Conservation (phyloP, 2,888 invertebrate species). For the Clostera curtula region DNA sequence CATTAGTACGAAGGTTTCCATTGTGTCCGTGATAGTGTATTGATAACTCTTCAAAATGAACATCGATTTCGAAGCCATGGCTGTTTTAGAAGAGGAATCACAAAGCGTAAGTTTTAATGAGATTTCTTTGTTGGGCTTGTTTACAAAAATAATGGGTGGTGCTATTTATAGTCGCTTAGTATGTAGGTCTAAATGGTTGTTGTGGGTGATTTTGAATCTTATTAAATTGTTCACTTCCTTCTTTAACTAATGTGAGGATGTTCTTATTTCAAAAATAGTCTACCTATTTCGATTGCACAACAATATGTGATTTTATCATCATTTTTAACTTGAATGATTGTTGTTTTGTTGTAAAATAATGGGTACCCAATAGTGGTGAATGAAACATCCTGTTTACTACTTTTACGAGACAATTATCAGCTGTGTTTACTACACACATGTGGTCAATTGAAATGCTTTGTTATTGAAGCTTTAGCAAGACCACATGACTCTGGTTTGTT, state of each 20-base stretch:
- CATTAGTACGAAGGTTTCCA: constrained; percentile 32
- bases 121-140: constrained; percentile 39
- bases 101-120: constrained; percentile 67
- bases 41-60: constrained; percentile 39
- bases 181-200: background rate
- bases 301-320: constrained; percentile 37
- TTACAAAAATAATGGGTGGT: constrained; percentile 18
- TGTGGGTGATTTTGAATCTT: background rate
- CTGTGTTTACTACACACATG: constrained; percentile 24
- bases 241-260: constrained; percentile 21
- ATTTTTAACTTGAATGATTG: constrained; percentile 11
- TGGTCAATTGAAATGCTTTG: constrained; percentile 9
- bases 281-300: constrained; percentile 44
- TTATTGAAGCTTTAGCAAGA: too few relatives aligned
- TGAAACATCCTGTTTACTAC: constrained; percentile 5
- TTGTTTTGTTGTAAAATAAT: constrained; percentile 3
- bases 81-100: constrained; percentile 77
- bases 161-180: constrained; percentile 14
- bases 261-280: constrained; percentile 13
- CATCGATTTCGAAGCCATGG: constrained; percentile 78
- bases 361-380: constrained; percentile 1
- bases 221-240: constrained; percentile 17
- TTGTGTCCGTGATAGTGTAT: constrained; percentile 11
- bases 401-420: constrained; percentile 13
- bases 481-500: too few relatives aligned